Base-by-base conservation (phyloP, 2,113 vertebrate genomes). In the Dipodomys spectabilis region DNA sequence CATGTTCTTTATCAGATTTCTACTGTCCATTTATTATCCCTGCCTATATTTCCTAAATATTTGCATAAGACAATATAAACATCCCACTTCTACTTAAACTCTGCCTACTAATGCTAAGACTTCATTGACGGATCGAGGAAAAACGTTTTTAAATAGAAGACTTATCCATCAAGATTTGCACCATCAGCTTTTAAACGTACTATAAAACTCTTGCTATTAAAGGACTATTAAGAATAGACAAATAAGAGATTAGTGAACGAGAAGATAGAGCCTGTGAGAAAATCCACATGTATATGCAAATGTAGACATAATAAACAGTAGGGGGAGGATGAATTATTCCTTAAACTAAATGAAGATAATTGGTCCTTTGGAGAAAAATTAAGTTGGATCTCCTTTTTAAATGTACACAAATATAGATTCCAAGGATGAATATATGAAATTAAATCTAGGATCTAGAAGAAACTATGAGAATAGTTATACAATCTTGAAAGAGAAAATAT, bases 401-500 rank as follows among this genome's bases (percentile, higher is more conserved):
- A 15, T 74, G 60, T 44, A 44, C 5, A 90, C 2, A 62, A 80
- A 85, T n/a, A 79, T 77, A 68, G 67, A 81, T 88, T 81, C 64
- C 64, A 93, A 93, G 49, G 68, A 85, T 53, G 35, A 35, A 57
- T 39, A 23, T 74, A 82, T 78, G 69, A 90, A 82, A 89, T 93
- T 69, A 74, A 60, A 32, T 32, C 78, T 95, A 65, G 45, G 81
- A 53, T 11, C 73, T 39, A 18, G 23, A 79, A 83, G 45, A 77
- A 83, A 75, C 23, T 91, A 53, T 16, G 62, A 87, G 32, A 91
- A 81, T 30, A 77, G 15, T 64, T 91, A 73, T 35, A 74, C 69
- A 88, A 82, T 77, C 23, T 85, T 92, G 35, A 96, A 82, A 87
- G 65, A 28, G 22, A 15, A 93, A 65, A 82, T 91, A 45, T 94